Conservation (phyloP, 2,797 vertebrate genomes). For the Pangasius sanitwongsei region DNA sequence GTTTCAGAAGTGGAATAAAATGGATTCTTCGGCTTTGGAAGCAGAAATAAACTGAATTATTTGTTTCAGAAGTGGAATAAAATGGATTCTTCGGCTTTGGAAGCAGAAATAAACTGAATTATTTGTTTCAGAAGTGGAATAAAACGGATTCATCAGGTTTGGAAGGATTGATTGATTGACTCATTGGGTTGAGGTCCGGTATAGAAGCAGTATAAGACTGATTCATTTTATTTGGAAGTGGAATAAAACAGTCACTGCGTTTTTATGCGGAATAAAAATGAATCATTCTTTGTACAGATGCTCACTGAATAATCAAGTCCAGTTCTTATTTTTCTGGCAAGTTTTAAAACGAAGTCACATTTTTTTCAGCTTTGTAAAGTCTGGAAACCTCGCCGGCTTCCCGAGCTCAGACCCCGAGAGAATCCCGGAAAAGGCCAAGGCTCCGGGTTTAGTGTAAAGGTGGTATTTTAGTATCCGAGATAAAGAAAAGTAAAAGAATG, state of each 20-base stretch:
- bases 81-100: not conserved
- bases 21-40: not conserved
- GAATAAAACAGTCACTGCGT: not conserved
- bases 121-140: not conserved
- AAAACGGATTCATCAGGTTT: not conserved
- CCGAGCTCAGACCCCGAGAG: not conserved
- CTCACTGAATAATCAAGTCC: not conserved
- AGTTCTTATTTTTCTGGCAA: not conserved
- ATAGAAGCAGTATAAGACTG: not conserved
- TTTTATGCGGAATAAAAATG: not conserved
- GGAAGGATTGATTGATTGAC: not conserved
- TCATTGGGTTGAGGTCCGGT: not conserved
- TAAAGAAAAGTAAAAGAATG: slow-evolving; percentile 15
- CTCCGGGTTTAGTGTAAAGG: not conserved
- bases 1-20: not conserved
- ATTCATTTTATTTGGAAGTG: not conserved
- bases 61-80: not conserved
- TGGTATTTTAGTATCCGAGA: not conserved
- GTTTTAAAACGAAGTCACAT: not conserved
- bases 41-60: not conserved
- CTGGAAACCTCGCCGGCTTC: not conserved
- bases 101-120: not conserved
- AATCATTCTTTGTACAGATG: not conserved
- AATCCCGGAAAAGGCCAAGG: not conserved
- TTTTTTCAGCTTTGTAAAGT: not conserved